These are phyloP conservation scores for Palythoa grandiflora DNA, from an alignment of 92 coral and sea anemone species.

Conservation along the genomic window DNA sequence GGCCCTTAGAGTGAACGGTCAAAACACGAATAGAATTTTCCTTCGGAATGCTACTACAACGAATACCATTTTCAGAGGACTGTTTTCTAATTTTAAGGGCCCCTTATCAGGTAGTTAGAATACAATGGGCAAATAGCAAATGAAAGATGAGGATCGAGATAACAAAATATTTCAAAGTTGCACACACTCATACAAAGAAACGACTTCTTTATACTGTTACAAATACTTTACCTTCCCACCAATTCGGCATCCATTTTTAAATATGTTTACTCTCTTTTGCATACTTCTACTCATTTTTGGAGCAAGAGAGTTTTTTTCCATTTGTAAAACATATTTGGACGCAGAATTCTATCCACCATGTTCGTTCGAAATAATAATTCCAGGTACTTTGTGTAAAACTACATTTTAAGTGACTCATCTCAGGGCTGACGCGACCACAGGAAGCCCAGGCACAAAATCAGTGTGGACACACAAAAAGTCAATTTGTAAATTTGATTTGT, in stretches of 20 bases:
- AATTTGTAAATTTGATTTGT: no score
- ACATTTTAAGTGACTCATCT: background rate
- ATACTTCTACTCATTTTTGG: background rate
- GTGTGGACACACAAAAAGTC: no score
- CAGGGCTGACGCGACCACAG: background rate
- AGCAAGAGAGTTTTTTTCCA: background rate
- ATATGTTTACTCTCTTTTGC: slow-evolving; percentile 32
- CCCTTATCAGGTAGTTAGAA: no score
- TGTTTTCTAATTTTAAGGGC: no score
- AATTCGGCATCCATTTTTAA: slow-evolving; percentile 27
- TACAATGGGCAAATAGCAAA: background rate
- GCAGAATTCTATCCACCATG: slow-evolving; percentile 33
- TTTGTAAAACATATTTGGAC: background rate
- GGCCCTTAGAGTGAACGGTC: no score
- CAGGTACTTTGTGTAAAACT: slow-evolving; percentile 16
- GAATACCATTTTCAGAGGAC: no score
- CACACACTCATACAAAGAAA: no score
- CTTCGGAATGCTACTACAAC: no score
- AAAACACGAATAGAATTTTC: no score
- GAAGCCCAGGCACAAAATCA: no score
- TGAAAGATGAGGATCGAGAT: background rate
- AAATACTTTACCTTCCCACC: slow-evolving; percentile 38
- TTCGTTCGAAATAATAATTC: background rate
- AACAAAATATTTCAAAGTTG: background rate
- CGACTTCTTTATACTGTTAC: background rate